Conservation (phyloP, 30 jellyfish, hydroid and myxozoan genomes). For the Turritopsis dohrnii region DNA sequence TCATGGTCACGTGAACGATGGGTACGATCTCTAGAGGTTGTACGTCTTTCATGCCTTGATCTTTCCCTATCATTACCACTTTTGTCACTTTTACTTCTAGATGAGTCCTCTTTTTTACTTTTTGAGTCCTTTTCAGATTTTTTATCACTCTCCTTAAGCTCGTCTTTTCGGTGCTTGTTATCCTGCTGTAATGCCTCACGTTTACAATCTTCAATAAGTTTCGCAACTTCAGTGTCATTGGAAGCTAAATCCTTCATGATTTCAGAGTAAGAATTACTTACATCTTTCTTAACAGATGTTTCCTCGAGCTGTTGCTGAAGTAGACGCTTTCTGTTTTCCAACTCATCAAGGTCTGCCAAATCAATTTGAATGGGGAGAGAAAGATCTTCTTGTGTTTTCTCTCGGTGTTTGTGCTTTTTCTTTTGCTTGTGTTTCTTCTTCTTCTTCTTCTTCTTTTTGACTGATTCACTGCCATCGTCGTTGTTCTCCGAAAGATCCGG, state of each 20-base stretch:
- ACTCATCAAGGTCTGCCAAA: conserved; percentile 68
- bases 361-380: conserved; percentile 32
- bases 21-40: conserved; percentile 36
- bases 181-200: conserved; percentile 29
- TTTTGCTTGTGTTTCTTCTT: conserved; percentile 41
- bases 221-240: conserved; percentile 43
- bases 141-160: background rate
- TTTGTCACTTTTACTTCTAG: conserved; percentile 38
- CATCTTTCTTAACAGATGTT: conserved; percentile 15
- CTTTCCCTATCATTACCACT: conserved; percentile 38
- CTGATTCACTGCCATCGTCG: background rate
- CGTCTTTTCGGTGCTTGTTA: conserved; percentile 18
- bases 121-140: conserved; percentile 1
- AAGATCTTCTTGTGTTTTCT: conserved; percentile 22
- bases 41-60: conserved; percentile 42
- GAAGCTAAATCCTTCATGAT: conserved; percentile 39
- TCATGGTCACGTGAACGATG: conserved; percentile 35
- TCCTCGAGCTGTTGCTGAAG: conserved; percentile 71
- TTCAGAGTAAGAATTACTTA: conserved; percentile 29
- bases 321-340: conserved; percentile 57
- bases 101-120: conserved; percentile 26
- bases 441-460: conserved; percentile 30
- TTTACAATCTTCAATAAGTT: conserved; percentile 32
- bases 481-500: background rate
- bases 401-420: conserved; percentile 39